Conservation (phyloP, 2,888 invertebrate genomes). For the Agonum fuliginosum region DNA sequence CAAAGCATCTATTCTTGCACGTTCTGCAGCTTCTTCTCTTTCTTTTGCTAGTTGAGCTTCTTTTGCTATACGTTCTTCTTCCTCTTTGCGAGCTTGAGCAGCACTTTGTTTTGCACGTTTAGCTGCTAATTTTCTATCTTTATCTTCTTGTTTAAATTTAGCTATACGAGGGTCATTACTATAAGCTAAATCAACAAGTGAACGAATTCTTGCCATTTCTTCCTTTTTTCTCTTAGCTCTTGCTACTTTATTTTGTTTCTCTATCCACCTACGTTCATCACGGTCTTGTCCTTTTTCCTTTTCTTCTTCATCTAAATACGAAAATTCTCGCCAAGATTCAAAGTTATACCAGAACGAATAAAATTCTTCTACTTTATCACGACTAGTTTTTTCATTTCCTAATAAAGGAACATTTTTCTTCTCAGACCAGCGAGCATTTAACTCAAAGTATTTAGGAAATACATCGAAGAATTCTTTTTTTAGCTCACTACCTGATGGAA, state of each 20-base stretch:
- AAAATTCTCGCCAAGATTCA: conserved; percentile 99
- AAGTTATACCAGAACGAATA: conserved; percentile 99
- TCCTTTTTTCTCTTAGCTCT: conserved; percentile 96
- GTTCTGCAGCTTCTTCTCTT: conserved; percentile 86
- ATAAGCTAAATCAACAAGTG: conserved; percentile 95
- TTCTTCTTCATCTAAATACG: conserved; percentile 98
- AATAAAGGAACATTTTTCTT: conserved; percentile 89
- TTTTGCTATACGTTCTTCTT: conserved; percentile 84
- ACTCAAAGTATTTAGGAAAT: conserved; percentile 81
- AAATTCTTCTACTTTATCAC: conserved; percentile 93
- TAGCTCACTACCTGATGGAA: conserved; percentile 85
- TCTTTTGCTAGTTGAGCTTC: conserved; percentile 86
- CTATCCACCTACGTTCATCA: conserved; percentile 98
- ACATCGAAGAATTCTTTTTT: conserved; percentile 87
- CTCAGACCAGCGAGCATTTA: conserved; percentile 94
- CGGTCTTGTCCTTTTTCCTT: conserved; percentile 98
- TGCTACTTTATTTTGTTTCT: conserved; percentile 96
- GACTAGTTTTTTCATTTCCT: conserved; percentile 82
- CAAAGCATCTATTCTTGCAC: conserved; percentile 86
- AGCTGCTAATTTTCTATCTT: conserved; percentile 90
- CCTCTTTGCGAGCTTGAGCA: conserved; percentile 87
- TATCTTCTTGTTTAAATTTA: conserved; percentile 94
- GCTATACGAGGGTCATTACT: conserved; percentile 94
- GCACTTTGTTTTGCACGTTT: conserved; percentile 92
- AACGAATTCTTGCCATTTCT: conserved; percentile 93